Base-by-base conservation (phyloP, 2,797 vertebrate species). In the Brotula barbata region DNA sequence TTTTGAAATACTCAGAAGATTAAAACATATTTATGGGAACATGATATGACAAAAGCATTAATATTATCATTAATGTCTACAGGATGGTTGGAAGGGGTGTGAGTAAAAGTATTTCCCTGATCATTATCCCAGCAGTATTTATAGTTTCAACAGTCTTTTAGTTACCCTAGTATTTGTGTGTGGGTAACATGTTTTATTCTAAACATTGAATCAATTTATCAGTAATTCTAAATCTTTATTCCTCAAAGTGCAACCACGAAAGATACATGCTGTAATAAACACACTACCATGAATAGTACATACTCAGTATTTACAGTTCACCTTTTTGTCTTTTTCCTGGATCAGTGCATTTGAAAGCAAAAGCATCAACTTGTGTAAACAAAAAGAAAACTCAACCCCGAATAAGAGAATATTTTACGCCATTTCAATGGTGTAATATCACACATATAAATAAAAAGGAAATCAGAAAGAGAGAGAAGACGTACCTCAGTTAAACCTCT, bases 401-500 rank as follows among this genome's bases (percentile, higher is more conserved):
- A n/a, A n/a, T n/a, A n/a, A n/a, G n/a, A n/a, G n/a, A n/a, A n/a
- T n/a, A n/a, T n/a, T n/a, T n/a, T n/a, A n/a, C n/a, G n/a, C n/a
- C n/a, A n/a, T n/a, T n/a, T n/a, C n/a, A n/a, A n/a, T n/a, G n/a
- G n/a, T n/a, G n/a, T n/a, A n/a, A n/a, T n/a, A n/a, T n/a, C n/a
- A n/a, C n/a, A n/a, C n/a, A n/a, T n/a, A n/a, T n/a, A 15, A 39
- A 2, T 14, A 10, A 4, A 3, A 39, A 1, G 11, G 3, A 66
- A 33, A 57, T 34, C 23, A 10, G 19, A 42, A 49, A 58, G 5
- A 57, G 20, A 54, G 0, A 1, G 4, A 5, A 5, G 64, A 76
- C 87, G 0, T 87, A 85, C 85, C 79, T 83, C 16, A 39, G 15
- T n/a, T 55, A 62, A 5, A 20, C 2, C 10, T 41, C 49, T 33